Percentiles rank a stretch among this genome's conserved stretches.
Evolutionary conservation across 1,140 invertebrate species (phyloP).

Genomic region (Arctopsyche grandis): DNA sequence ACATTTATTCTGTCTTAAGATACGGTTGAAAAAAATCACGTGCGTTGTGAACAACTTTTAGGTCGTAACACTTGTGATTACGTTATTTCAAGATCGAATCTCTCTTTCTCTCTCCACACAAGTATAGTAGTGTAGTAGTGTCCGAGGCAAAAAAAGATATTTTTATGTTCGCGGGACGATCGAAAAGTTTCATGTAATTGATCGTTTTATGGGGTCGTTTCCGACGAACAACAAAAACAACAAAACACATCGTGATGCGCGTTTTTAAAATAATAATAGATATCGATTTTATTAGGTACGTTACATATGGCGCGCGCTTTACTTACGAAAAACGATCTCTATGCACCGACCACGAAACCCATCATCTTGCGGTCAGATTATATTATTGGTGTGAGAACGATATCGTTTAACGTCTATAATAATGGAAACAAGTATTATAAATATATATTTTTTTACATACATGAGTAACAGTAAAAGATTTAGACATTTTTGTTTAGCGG

Average conservation of each 20-base stretch:
- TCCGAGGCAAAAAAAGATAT: conserved; percentile 33
- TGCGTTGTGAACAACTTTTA: conserved; percentile 12
- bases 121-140: neutral
- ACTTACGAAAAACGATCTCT: conserved; percentile 9
- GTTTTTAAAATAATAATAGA: conserved; percentile 45
- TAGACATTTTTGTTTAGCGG: no score
- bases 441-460: neutral
- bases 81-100: conserved; percentile 32
- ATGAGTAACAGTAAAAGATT: no score
- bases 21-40: neutral
- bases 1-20: no score
- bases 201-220: conserved; percentile 43
- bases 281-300: conserved; percentile 31
- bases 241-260: conserved; percentile 43
- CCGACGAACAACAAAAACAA: conserved; percentile 24
- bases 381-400: conserved; percentile 32
- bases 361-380: conserved; percentile 25
- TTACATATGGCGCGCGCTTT: conserved; percentile 13
- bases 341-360: conserved; percentile 1
- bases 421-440: neutral
- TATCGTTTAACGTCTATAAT: conserved; percentile 13
- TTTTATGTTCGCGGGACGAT: conserved; percentile 42
- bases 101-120: neutral
- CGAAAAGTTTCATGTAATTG: conserved; percentile 41
- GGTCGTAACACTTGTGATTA: conserved; percentile 34